Evolutionary conservation across 2,113 vertebrate genomes (phyloP).

Genomic region (Nothocercus julius): DNA sequence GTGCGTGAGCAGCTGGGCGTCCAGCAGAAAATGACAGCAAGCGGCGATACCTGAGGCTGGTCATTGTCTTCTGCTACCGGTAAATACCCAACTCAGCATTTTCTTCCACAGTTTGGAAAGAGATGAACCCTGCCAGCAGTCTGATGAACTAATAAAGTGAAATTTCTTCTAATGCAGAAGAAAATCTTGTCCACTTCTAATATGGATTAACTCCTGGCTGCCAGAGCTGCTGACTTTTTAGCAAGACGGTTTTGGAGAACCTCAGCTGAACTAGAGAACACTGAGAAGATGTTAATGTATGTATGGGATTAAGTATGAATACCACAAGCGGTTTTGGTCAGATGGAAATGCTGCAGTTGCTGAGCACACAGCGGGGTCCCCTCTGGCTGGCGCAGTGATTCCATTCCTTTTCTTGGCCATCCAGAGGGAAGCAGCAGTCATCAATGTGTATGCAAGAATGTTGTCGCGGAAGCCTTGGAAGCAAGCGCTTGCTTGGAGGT

Average conservation of each 20-base stretch:
- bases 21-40: not conserved
- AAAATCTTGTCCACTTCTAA: accelerated
- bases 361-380: too few relatives aligned
- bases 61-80: not conserved
- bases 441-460: not conserved
- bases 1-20: not conserved
- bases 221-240: not conserved
- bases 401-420: not conserved
- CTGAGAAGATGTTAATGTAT: accelerated
- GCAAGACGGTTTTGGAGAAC: accelerated
- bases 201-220: not conserved
- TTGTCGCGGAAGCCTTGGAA: not conserved
- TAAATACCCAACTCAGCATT: not conserved
- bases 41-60: not conserved
- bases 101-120: not conserved
- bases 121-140: not conserved
- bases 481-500: not conserved
- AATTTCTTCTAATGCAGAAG: not conserved
- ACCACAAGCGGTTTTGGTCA: not conserved
- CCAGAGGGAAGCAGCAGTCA: not conserved
- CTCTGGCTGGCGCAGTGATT: not conserved
- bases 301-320: not conserved
- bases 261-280: accelerated
- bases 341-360: not conserved
- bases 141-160: not conserved